Percentiles rank a stretch among this genome's conserved stretches.
These are phyloP conservation scores for Wiebesia pumilae DNA, from an alignment of 1,140 invertebrate genomes.

Conservation along the genomic window DNA sequence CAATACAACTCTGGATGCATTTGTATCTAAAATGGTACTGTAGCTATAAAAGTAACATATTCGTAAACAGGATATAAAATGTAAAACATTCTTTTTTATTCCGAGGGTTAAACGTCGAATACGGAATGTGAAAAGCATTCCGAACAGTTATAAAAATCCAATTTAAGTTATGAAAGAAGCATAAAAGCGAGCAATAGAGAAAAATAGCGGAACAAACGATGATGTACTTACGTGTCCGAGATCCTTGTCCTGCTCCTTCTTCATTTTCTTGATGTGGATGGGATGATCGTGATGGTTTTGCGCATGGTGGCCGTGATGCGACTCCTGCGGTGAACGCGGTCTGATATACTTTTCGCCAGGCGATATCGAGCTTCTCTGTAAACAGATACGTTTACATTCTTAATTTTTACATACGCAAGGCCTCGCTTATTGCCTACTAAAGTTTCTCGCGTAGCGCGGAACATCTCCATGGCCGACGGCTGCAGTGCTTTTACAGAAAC, in stretches of 20 bases:
- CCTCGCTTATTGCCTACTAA: neutral
- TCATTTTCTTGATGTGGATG: conserved; percentile 72
- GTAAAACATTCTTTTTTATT: neutral
- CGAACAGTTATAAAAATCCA: neutral
- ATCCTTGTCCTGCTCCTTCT: conserved; percentile 74
- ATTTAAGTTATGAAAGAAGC: neutral
- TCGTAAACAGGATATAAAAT: neutral
- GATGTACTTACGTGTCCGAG: conserved; percentile 70
- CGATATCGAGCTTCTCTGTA: conserved; percentile 81
- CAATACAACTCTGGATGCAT: neutral
- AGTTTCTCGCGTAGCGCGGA: conserved; percentile 12
- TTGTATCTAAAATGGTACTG: neutral
- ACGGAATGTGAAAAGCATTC: neutral
- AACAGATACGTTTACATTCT: conserved; percentile 59
- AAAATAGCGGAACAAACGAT: neutral
- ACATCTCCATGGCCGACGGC: neutral
- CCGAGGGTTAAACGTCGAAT: neutral
- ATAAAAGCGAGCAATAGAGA: neutral
- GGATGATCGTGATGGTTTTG: conserved; percentile 75
- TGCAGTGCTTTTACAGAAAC: neutral
- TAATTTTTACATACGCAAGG: conserved; percentile 30
- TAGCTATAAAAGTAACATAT: neutral
- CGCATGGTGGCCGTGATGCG: conserved; percentile 71
- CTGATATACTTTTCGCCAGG: conserved; percentile 75
- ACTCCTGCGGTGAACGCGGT: conserved; percentile 80